Conservation (phyloP, 2,888 invertebrate species). For the Drosophila mimica region DNA sequence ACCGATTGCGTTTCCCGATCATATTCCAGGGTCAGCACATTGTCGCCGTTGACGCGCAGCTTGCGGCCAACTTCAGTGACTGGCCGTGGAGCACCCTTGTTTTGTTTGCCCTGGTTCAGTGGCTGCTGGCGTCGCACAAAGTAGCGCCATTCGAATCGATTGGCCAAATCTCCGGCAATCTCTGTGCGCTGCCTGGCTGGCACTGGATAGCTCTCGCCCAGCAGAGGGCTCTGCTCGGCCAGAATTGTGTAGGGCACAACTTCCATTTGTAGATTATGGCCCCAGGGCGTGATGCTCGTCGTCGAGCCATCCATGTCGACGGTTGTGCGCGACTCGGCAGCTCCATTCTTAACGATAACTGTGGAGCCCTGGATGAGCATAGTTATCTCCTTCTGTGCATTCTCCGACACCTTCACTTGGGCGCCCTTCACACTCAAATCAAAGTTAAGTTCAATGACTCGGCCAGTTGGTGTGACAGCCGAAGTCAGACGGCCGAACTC, state of each 20-base stretch:
- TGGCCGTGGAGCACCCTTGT: slow-evolving; percentile 85
- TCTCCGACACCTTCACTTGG: slow-evolving; percentile 93
- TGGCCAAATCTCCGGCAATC: slow-evolving; percentile 95
- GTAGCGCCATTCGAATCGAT: slow-evolving; percentile 98
- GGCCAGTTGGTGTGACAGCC: slow-evolving; percentile 97
- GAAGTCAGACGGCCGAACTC: slow-evolving; percentile 96
- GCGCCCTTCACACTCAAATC: slow-evolving; percentile 96
- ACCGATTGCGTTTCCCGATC: slow-evolving; percentile 94
- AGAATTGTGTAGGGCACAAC: slow-evolving; percentile 95
- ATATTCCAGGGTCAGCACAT: slow-evolving; percentile 95
- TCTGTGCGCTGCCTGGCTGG: slow-evolving; percentile 96
- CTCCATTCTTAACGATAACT: slow-evolving; percentile 92
- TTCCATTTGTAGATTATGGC: slow-evolving; percentile 94
- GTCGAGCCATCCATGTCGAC: slow-evolving; percentile 94
- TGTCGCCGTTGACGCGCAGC: slow-evolving; percentile 95
- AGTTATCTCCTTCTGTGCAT: slow-evolving; percentile 92
- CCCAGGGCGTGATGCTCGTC: slow-evolving; percentile 92
- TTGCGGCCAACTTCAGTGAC: slow-evolving; percentile 94
- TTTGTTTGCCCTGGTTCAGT: slow-evolving; percentile 87
- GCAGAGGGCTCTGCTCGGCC: slow-evolving; percentile 93
- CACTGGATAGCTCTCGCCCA: slow-evolving; percentile 96
- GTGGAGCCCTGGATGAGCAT: slow-evolving; percentile 95
- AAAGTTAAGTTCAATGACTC: slow-evolving; percentile 94
- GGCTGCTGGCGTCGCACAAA: slow-evolving; percentile 90
- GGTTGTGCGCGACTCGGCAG: slow-evolving; percentile 92